Evolutionary conservation across 1,140 invertebrate species (phyloP), one percentile per base, ranked within the genome.

Genomic region (Elysia chlorotica): DNA sequence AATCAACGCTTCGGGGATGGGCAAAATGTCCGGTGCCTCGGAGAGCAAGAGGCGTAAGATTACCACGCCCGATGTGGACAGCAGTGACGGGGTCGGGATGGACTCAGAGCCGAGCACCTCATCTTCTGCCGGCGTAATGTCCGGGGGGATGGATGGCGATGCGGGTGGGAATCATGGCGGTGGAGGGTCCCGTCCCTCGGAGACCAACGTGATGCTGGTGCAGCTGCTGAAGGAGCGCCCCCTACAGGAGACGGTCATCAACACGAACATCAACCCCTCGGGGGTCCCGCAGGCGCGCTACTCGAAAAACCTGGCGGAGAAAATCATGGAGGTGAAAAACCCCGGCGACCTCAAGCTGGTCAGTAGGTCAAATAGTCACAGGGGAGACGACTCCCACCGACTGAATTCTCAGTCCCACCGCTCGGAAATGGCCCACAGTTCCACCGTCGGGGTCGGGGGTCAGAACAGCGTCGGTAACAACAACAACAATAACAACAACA

Each of bases 171-270:
- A 25, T 0, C 30, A 28, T 31, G 30, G 38, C 3, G 61, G 41
- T n/a, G 73, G 74, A 41, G 74, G 74, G 38, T 78, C 75, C 35
- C 76, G 66, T 65, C 72, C 88, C 25, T 93, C 92, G 85, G 91
- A 94, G 83, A 93, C 92, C 80, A 97, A 97, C 87, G 92, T 93
- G 79, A 94, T 96, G 91, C 88, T 96, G 74, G 94, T 94, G 17
- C 92, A 92, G 57, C 86, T 97, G 69, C 86, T 97, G 79, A 93
- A 93, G 17, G 93, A 93, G 82, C 91, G 93, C 78, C 90, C 92
- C n/a, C 90, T 91, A 41, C 91, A 92, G 62, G 91, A 92, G 53
- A 89, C 89, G 1, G 91, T 93, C 69, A 80, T 85, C 19, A 83
- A 83, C 62, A 83, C 82, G 0, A 66, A 76, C 21, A 77, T 82